Percentiles rank a stretch among this genome's conserved stretches.
Conservation (phyloP, 2,888 invertebrate species). For the Tiliacea aurago region DNA sequence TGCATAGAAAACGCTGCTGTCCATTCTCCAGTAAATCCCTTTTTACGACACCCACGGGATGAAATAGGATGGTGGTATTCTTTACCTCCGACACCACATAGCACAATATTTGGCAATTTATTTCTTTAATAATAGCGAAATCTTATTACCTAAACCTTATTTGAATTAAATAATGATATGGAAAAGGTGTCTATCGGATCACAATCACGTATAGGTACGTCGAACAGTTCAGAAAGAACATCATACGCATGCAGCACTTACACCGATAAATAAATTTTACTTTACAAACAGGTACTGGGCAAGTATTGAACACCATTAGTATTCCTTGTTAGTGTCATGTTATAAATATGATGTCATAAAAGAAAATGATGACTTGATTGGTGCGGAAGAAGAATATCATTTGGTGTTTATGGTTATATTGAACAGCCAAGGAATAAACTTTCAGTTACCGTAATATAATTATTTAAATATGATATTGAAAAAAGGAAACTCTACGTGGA, state of each 20-base stretch:
- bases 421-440: constrained; percentile 20
- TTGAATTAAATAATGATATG: constrained; percentile 8
- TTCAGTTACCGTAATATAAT: constrained; percentile 9
- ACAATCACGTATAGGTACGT: constrained; percentile 22
- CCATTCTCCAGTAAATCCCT: too few species aligned
- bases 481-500: constrained; percentile 9
- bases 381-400: constrained; percentile 52
- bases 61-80: too few species aligned
- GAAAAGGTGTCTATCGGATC: constrained; percentile 8
- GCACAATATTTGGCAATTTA: too few species aligned
- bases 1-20: too few species aligned
- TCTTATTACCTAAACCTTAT: neutral
- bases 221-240: constrained; percentile 51
- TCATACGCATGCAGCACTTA: constrained; percentile 40
- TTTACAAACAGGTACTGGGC: constrained; percentile 57
- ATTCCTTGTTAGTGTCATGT: constrained; percentile 61
- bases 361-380: constrained; percentile 57
- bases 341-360: constrained; percentile 63
- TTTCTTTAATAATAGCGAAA: neutral
- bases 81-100: too few species aligned
- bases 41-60: too few species aligned
- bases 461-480: constrained; percentile 10
- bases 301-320: constrained; percentile 62
- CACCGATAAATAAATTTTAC: constrained; percentile 64
- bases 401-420: constrained; percentile 26